These are phyloP conservation scores for Pachyrhynchus sulphureomaculatus DNA, from an alignment of 1,140 invertebrate species.

Conservation along the genomic window DNA sequence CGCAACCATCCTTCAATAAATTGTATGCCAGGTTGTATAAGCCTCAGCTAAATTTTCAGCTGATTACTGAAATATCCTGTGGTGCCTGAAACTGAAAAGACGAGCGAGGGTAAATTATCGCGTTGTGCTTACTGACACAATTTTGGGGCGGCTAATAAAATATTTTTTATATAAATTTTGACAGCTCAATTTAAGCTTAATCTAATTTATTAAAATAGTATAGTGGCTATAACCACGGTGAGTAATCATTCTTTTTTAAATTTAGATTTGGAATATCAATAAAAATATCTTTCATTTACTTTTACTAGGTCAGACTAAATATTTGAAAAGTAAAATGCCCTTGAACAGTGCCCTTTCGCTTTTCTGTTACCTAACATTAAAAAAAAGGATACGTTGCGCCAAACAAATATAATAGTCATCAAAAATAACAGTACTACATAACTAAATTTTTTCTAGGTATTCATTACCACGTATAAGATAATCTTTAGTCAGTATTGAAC, in stretches of 20 bases:
- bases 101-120: slow-evolving; percentile 29
- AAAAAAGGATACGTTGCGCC: too few relatives aligned
- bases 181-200: too few relatives aligned
- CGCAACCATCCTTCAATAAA: neutral
- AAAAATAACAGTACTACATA: neutral
- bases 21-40: slow-evolving; percentile 14
- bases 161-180: too few relatives aligned
- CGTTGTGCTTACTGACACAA: slow-evolving; percentile 33
- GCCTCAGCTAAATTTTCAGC: slow-evolving; percentile 18
- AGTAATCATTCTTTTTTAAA: slow-evolving; percentile 10
- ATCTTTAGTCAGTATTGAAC: neutral
- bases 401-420: neutral
- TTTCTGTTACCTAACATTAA: too few relatives aligned
- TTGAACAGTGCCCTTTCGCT: neutral
- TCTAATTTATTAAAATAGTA: too few relatives aligned
- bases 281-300: neutral
- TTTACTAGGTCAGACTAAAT: slow-evolving; percentile 15
- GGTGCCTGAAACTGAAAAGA: slow-evolving; percentile 34
- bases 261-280: neutral
- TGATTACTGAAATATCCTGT: slow-evolving; percentile 28
- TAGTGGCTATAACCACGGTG: too few relatives aligned
- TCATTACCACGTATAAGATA: neutral
- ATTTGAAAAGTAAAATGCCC: neutral
- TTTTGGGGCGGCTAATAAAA: slow-evolving; percentile 21
- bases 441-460: neutral